These are phyloP conservation scores for Pentalonia nigronervosa DNA, from an alignment of 1,140 invertebrate genomes.

Conservation along the genomic window DNA sequence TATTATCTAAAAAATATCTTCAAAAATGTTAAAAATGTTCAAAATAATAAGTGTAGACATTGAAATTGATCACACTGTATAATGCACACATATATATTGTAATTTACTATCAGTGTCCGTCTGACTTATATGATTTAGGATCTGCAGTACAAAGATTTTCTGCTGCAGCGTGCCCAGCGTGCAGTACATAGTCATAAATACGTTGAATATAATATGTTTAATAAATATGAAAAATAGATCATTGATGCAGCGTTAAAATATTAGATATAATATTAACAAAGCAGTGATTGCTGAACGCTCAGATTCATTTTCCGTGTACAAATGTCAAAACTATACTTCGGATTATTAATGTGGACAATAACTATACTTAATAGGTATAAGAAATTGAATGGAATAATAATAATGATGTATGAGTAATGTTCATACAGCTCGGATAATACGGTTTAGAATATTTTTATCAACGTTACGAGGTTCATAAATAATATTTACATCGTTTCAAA, in stretches of 20 bases:
- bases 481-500: not conserved
- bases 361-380: not conserved
- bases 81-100: not conserved
- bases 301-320: not conserved
- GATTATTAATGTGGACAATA: not conserved
- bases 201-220: not conserved
- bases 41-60: not conserved
- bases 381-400: not conserved
- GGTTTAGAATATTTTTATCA: not conserved
- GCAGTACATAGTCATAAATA: not conserved
- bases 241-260: not conserved
- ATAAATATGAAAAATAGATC: not conserved
- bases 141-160: not conserved
- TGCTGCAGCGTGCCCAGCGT: not conserved
- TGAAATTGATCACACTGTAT: not conserved
- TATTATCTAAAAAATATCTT: not conserved
- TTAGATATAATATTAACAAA: not conserved
- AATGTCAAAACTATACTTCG: not conserved
- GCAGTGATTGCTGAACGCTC: not conserved
- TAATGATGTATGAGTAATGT: not conserved
- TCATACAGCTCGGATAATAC: not conserved
- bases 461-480: constrained; percentile 1
- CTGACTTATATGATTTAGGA: not conserved
- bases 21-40: not conserved
- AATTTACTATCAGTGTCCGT: not conserved